Conservation (phyloP, 2,888 invertebrate genomes). For the Volucella inanis region DNA sequence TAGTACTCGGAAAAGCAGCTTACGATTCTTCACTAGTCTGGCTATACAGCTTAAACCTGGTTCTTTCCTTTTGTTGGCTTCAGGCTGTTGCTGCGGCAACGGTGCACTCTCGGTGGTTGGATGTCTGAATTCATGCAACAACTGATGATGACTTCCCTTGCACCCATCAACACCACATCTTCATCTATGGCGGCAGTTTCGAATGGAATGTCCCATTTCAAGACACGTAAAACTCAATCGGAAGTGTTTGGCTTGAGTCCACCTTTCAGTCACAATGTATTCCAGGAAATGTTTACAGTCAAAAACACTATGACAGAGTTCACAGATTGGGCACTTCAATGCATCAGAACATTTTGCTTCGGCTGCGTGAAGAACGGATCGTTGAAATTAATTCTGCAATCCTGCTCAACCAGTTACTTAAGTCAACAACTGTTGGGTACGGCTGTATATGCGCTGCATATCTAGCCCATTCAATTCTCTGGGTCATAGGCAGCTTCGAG, state of each 20-base stretch:
- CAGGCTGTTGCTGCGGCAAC: conserved; percentile 13
- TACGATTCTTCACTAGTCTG: conserved; percentile 20
- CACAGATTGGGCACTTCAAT: no score
- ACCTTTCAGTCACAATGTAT: no score
- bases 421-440: conserved; percentile 35
- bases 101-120: neutral
- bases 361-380: neutral
- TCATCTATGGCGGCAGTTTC: conserved; percentile 9
- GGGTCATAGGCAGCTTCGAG: conserved; percentile 37
- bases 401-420: conserved; percentile 34
- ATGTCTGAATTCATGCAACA: conserved; percentile 20
- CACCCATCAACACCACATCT: conserved; percentile 22
- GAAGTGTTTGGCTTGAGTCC: no score
- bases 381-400: conserved; percentile 13
- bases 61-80: conserved; percentile 8
- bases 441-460: conserved; percentile 27
- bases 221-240: neutral
- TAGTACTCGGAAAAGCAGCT: conserved; percentile 53
- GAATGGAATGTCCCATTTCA: conserved; percentile 25
- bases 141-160: conserved; percentile 24
- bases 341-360: no score
- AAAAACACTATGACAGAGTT: no score
- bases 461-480: conserved; percentile 43
- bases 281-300: no score
- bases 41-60: conserved; percentile 42